These are phyloP conservation scores for Ametastegia equiseti DNA, from an alignment of 2,888 invertebrate genomes.

Conservation along the genomic window DNA sequence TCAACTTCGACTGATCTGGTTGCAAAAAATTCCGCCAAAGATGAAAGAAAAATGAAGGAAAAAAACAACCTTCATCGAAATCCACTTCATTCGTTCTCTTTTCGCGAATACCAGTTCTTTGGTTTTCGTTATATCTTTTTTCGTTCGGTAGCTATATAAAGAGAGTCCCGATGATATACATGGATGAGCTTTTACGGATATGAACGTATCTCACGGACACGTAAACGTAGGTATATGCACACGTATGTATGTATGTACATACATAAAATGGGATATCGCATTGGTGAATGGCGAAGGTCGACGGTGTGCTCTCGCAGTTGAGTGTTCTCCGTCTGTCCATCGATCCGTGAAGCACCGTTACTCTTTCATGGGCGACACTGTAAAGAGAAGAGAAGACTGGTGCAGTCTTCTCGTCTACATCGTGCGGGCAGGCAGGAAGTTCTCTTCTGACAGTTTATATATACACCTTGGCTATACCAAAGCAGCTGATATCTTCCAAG, in stretches of 20 bases:
- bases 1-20: background rate
- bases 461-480: background rate
- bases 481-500: conserved; percentile 39
- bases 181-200: conserved; percentile 13
- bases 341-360: conserved; percentile 44
- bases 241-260: background rate
- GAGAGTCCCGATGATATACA: background rate
- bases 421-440: conserved; percentile 29
- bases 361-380: background rate
- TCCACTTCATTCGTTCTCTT: background rate
- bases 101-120: too few species aligned
- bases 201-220: too few species aligned
- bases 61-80: too few species aligned
- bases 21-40: background rate
- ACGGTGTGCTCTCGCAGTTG: background rate
- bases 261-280: background rate
- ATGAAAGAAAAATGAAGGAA: too few species aligned
- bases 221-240: too few species aligned
- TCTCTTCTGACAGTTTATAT: conserved; percentile 24
- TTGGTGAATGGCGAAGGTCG: conserved; percentile 36
- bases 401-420: conserved; percentile 14
- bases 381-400: background rate
- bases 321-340: conserved; percentile 19
- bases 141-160: background rate
- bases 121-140: background rate